Base-by-base conservation (phyloP, 1,140 invertebrate genomes). In the Drosophila subobscura region DNA sequence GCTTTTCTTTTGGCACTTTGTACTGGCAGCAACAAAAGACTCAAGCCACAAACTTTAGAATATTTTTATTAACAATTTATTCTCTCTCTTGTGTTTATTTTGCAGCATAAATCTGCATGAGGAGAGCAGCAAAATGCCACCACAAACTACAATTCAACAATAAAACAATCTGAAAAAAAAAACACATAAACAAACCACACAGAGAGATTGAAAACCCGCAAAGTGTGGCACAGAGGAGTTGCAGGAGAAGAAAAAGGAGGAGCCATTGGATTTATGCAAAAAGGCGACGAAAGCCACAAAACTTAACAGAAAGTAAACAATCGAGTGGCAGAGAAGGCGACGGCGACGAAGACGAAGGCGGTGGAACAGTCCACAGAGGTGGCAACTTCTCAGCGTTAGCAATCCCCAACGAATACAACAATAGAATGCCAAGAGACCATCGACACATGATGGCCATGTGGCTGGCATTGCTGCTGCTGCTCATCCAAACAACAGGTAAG, bases 231-330 rank as follows among this genome's bases (percentile, higher is more conserved):
- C 20, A 47, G 45, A 37, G 10, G 33, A 37, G 29, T 20, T 1
- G 33, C 33, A 4, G 10, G 7, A 10, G 33, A 37, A 37, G 16
- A 20, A 20, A 20, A 20, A 1, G 16, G 16, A 20, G 33, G 33
- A 37, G 33, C 33, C 10, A 37, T 37, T 37, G 4, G 7, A 37
- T 86, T 75, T 88, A 86, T 86, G 81, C 81, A 75, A 88, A 86
- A 73, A 86, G 86, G 81, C 81, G 78, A 81, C 81, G 81, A 86
- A 86, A 86, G 81, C 61, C 83, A 50, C 81, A 86, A 52, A 81
- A 70, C 25, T 52, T 65, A 77, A 77, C 64, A 71, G 61, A 85
- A 75, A 64, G 54, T 41, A 63, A 57, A 64, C 60, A 51, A 63
- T 53, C 46, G 23, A 74, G 50, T 29, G 77, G 65, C 29, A 80